Base-by-base conservation (phyloP, 2,888 invertebrate species). In the Limenitis camilla region DNA sequence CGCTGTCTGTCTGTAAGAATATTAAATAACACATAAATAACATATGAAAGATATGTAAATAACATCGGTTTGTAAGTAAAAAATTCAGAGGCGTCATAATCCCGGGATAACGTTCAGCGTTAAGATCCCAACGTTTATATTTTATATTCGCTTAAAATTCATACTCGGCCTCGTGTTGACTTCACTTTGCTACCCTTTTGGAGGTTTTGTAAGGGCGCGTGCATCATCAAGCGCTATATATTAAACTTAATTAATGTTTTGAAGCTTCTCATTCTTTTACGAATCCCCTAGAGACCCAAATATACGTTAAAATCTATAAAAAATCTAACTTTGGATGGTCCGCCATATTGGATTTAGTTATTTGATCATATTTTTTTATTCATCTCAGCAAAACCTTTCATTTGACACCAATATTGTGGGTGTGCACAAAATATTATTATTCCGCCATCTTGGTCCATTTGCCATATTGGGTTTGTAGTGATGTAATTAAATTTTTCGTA, bases 91-190 rank as follows among this genome's bases (percentile, higher is more conserved):
- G 50, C 32, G 48, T 27, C 41, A 44, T 51, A 51, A 46, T 53
- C 48, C 53, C 53, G 33, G 50, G 38, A 42, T 49, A 42, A 49
- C 50, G 50, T 40, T 40, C 29, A 43, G 44, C 44, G 44, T 42
- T 53, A 51, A 56, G 50, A 56, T 51, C 40, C 53, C 45, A 39
- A 33, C 49, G 51, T 54, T 57, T 47, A 57, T 54, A 52, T 54
- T 57, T 57, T 57, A 57, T 51, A 46, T 48, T 45, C 51, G 45
- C 41, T 57, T 52, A 54, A 57, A 54, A 57, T 54, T 52, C 54
- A 54, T 54, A 45, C 49, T 32, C 40, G 39, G 49, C 39, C 53
- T 51, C 56, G 40, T 51, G 53, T 54, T 36, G 46, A 49, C 39
- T 55, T 56, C 30, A 47, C 47, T 54, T 46, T 46, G 46, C 33